Evolutionary conservation across 2,797 vertebrate genomes (phyloP), one percentile per base, ranked within the genome.

Genomic region (Gymnothorax reevesii): DNA sequence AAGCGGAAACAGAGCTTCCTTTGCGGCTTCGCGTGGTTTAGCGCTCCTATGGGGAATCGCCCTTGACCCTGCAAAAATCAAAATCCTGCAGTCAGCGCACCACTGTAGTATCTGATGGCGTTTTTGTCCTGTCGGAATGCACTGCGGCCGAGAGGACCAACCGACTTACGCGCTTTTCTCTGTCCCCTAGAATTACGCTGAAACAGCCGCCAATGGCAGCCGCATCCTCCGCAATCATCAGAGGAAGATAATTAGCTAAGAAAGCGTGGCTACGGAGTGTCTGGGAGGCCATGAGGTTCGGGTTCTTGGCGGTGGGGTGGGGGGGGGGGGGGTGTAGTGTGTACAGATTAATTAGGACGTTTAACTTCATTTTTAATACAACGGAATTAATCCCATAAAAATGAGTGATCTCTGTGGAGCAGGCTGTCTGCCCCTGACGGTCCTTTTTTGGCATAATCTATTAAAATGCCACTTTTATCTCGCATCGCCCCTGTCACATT

Each of bases 391-490:
- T 98, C 95, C 95, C 94, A 96, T 97, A 97, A 97, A 98, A 97
- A 96, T 94, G 95, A 96, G 94, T 93, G 94, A 97, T 98, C 97
- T 97, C 95, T 0, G 93, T 96, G 96, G 97, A 97, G 95, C 96
- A 93, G 95, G 95, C 96, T 97, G 96, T 97, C 97, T 97, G 96
- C 94, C 92, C 95, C 95, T 97, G 96, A 97, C 94, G 95, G 95
- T 96, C 96, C 96, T 96, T 96, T 96, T 96, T 98, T 96, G 97
- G 97, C 96, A 95, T 96, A 95, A 97, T 98, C 97, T 98, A 98
- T 98, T 98, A 98, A 97, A 98, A 97, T 95, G 92, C 94, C 92
- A 95, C 97, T 98, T 98, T 98, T 97, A 98, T 98, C 98, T 98
- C 96, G 96, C 97, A 96, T 98, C 97, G 95, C 95, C 95, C 95